A percentile compares a stretch with the other conserved stretches of the same genome.
phyloP scores from a whole-genome alignment of 2,113 vertebrate species.

The Hepsetus odoe region DNA sequence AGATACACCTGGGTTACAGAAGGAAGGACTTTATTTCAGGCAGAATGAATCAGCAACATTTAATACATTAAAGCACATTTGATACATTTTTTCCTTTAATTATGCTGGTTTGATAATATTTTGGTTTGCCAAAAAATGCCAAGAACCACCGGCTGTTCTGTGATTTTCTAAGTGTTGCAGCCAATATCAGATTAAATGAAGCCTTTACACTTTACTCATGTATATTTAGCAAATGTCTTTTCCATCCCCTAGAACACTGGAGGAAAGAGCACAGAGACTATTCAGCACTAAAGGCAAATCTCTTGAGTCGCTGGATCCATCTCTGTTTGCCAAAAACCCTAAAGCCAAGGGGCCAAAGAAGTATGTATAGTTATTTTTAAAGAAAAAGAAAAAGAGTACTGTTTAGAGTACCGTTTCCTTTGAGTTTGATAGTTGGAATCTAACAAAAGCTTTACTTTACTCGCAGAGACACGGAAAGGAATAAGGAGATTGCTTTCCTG shows the following conservation, averaged over 20 bases:
- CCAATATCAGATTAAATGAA: too few species aligned
- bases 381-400: too few species aligned
- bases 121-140: too few species aligned
- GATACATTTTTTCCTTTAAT: too few species aligned
- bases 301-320: constrained; percentile 88
- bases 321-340: constrained; percentile 95
- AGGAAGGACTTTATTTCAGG: too few species aligned
- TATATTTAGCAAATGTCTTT: not conserved
- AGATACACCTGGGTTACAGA: too few species aligned
- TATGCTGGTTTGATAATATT: too few species aligned
- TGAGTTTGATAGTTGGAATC: not conserved
- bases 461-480: constrained; percentile 92
- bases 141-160: too few species aligned
- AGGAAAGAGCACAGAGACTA: constrained; percentile 93
- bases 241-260: constrained; percentile 83
- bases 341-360: constrained; percentile 96
- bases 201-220: too few species aligned
- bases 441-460: not conserved
- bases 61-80: too few species aligned
- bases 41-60: too few species aligned
- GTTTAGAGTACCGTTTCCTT: not conserved
- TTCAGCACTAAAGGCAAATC: constrained; percentile 98
- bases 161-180: too few species aligned
- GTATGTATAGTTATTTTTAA: constrained; percentile 66
- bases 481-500: constrained; percentile 94